Evolutionary conservation across 2,113 vertebrate species (phyloP).

Genomic region (Callaeas wilsoni): DNA sequence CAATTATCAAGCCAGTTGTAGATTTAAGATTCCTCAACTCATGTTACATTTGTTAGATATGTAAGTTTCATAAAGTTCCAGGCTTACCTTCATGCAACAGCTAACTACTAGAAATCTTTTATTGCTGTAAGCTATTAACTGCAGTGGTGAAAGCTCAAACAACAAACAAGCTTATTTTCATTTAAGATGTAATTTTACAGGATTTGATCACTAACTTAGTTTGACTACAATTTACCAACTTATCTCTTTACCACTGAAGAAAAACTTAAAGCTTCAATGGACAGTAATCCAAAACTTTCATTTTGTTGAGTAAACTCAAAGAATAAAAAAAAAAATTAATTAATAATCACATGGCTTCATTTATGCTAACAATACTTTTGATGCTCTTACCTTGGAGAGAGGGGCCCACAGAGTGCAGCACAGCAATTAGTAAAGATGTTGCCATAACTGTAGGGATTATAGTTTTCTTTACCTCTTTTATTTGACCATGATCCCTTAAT

Average conservation of each 20-base stretch:
- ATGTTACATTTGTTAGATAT: background rate
- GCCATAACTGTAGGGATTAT: slow-evolving; percentile 96
- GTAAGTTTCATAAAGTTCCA: background rate
- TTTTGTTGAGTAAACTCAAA: background rate
- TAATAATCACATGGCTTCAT: background rate
- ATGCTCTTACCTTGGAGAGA: slow-evolving; percentile 88
- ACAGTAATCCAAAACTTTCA: background rate
- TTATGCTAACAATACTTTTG: background rate
- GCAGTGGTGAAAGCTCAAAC: background rate
- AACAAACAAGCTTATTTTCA: background rate
- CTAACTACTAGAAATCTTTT: background rate
- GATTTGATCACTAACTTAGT: background rate
- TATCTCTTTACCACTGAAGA: background rate
- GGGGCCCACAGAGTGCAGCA: slow-evolving; percentile 92
- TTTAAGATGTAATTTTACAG: background rate
- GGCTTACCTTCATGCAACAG: background rate
- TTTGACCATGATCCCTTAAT: slow-evolving; percentile 99
- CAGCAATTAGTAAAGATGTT: slow-evolving; percentile 97
- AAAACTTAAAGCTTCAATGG: background rate
- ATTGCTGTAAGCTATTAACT: background rate
- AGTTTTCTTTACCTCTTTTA: slow-evolving; percentile 98
- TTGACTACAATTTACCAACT: background rate
- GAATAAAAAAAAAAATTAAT: background rate
- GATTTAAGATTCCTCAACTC: background rate
- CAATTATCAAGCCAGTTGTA: background rate